These are phyloP conservation scores for Aculops lycopersici DNA, from an alignment of 1,140 invertebrate genomes.

Conservation along the genomic window DNA sequence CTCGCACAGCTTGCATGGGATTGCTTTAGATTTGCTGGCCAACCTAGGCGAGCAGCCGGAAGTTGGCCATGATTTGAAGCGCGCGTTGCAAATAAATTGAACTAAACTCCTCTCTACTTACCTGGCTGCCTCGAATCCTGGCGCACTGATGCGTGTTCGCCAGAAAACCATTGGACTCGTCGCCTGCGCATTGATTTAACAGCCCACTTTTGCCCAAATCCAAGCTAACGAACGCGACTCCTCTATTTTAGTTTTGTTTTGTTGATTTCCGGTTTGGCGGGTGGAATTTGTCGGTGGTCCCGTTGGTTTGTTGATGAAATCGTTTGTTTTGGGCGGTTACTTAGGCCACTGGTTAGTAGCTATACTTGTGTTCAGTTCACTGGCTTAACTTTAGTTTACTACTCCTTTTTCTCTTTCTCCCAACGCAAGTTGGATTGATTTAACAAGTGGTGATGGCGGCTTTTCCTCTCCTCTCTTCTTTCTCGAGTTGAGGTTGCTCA, in stretches of 20 bases:
- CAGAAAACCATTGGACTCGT: neutral
- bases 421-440: neutral
- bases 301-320: too few species aligned
- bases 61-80: neutral
- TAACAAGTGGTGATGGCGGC: too few species aligned
- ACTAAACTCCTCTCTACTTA: neutral
- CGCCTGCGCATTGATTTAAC: neutral
- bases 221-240: neutral
- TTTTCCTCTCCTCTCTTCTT: too few species aligned
- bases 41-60: too few species aligned
- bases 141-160: neutral
- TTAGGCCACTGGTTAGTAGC: neutral
- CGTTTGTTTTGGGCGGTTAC: neutral
- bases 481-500: too few species aligned
- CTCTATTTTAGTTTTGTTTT: neutral
- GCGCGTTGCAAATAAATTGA: neutral
- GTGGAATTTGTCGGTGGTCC: too few species aligned
- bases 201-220: neutral
- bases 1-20: too few species aligned
- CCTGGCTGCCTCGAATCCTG: neutral
- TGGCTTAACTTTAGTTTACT: too few species aligned
- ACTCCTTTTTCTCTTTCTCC: neutral
- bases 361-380: too few species aligned
- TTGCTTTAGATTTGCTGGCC: too few species aligned
- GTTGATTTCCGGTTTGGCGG: neutral